Percentiles rank a stretch among this genome's conserved stretches.
phyloP scores from a whole-genome alignment of 2,888 invertebrate species.

The Caenorhabditis sp. region DNA sequence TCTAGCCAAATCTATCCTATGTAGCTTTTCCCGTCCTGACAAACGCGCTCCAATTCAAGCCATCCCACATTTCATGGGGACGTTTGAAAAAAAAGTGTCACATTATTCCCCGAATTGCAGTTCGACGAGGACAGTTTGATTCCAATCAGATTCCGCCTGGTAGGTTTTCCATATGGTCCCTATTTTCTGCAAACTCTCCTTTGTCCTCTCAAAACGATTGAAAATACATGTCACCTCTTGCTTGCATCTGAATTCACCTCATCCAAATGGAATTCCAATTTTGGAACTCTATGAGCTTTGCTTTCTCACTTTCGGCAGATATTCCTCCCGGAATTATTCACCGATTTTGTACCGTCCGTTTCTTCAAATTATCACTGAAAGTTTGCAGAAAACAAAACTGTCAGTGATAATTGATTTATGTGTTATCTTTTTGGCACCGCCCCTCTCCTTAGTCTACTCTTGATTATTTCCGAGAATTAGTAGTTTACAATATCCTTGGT shows the following conservation, averaged over 20 bases:
- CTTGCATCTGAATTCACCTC: slow-evolving; percentile 1
- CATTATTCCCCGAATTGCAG: slow-evolving; percentile 66
- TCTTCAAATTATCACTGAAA: no score
- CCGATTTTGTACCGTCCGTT: no score
- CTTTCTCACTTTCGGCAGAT: no score
- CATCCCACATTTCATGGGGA: not conserved
- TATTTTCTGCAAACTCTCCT: not conserved
- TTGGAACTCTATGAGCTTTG: not conserved
- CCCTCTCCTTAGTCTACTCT: no score
- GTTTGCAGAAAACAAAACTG: no score
- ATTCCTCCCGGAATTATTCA: no score
- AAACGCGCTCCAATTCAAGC: not conserved
- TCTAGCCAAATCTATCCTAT: not conserved
- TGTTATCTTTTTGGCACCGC: no score
- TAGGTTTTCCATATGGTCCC: slow-evolving; percentile 67
- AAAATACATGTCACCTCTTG: slow-evolving; percentile 6
- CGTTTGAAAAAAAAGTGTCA: not conserved
- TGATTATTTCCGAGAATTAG: no score
- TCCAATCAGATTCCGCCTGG: slow-evolving; percentile 79
- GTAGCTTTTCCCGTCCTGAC: not conserved
- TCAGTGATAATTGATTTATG: no score
- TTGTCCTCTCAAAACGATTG: not conserved
- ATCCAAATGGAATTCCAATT: not conserved
- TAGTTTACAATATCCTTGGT: not conserved
- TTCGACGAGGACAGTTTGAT: slow-evolving; percentile 78